These are phyloP conservation scores for Drosophila tripunctata DNA, from an alignment of 2,888 invertebrate species.

Conservation along the genomic window DNA sequence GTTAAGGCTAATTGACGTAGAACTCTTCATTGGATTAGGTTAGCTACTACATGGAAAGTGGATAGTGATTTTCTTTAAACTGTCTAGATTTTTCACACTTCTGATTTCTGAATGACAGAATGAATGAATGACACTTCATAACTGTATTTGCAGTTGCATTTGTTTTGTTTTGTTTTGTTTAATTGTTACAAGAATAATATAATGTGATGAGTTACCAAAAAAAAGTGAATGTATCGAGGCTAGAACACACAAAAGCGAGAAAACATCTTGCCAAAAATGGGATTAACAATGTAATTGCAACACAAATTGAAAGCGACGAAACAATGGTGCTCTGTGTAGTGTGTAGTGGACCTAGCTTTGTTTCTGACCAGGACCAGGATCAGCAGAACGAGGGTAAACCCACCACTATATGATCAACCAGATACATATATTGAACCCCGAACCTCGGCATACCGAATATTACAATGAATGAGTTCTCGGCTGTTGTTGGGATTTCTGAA, in stretches of 20 bases:
- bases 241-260: slow-evolving; percentile 22
- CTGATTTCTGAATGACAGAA: no score
- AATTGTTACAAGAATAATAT: slow-evolving; percentile 1
- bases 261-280: slow-evolving; percentile 58
- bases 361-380: neutral
- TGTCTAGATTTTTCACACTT: no score
- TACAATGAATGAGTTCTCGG: slow-evolving; percentile 19
- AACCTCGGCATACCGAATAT: neutral
- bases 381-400: slow-evolving; percentile 13
- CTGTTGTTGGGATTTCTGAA: slow-evolving; percentile 1
- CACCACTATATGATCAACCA: slow-evolving; percentile 20
- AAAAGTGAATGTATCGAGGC: slow-evolving; percentile 9
- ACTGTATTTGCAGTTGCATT: slow-evolving; percentile 3
- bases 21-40: no score
- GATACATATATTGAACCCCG: no score
- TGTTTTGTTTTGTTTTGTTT: no score
- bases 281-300: slow-evolving; percentile 76
- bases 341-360: slow-evolving; percentile 12
- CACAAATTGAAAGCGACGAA: slow-evolving; percentile 55
- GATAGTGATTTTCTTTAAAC: no score
- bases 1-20: no score
- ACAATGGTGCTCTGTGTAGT: slow-evolving; percentile 27
- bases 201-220: slow-evolving; percentile 40
- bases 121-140: slow-evolving; percentile 6
- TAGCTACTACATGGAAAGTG: no score